phyloP scores from a whole-genome alignment of 2,888 invertebrate genomes.

The Tolmerus cingulatus region DNA sequence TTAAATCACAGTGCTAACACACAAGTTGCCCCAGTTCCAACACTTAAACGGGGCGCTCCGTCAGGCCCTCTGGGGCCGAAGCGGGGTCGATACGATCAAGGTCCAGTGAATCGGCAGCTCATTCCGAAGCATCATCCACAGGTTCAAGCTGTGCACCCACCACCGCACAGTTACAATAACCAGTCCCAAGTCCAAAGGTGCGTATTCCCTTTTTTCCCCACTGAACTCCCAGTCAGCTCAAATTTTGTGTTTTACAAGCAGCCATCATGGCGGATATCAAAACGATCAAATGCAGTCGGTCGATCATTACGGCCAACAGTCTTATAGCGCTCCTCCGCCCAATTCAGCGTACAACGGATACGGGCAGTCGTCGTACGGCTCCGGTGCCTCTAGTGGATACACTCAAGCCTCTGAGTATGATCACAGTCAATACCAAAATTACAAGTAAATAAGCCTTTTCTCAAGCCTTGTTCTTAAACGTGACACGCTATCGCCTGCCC shows the following conservation, averaged over 20 bases:
- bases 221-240: neutral
- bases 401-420: slow-evolving; percentile 60
- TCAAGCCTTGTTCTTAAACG: neutral
- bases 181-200: slow-evolving; percentile 41
- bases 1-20: slow-evolving; percentile 61
- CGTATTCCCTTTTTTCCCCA: neutral
- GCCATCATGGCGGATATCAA: slow-evolving; percentile 59
- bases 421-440: slow-evolving; percentile 62
- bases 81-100: slow-evolving; percentile 62
- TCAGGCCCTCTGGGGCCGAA: slow-evolving; percentile 62
- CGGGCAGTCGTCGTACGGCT: slow-evolving; percentile 58
- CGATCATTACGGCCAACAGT: slow-evolving; percentile 62
- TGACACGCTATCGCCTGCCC: neutral
- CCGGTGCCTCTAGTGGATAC: slow-evolving; percentile 58
- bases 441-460: slow-evolving; percentile 54
- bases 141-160: slow-evolving; percentile 54
- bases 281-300: slow-evolving; percentile 60
- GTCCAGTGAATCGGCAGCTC: slow-evolving; percentile 60
- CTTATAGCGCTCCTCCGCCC: slow-evolving; percentile 56
- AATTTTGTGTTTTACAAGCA: slow-evolving; percentile 46
- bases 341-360: slow-evolving; percentile 61
- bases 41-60: slow-evolving; percentile 62
- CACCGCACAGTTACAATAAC: slow-evolving; percentile 43
- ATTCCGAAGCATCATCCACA: slow-evolving; percentile 61
- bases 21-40: slow-evolving; percentile 61